Evolutionary conservation across 2,888 invertebrate species (phyloP).

Genomic region (Leptogaster cylindrica): DNA sequence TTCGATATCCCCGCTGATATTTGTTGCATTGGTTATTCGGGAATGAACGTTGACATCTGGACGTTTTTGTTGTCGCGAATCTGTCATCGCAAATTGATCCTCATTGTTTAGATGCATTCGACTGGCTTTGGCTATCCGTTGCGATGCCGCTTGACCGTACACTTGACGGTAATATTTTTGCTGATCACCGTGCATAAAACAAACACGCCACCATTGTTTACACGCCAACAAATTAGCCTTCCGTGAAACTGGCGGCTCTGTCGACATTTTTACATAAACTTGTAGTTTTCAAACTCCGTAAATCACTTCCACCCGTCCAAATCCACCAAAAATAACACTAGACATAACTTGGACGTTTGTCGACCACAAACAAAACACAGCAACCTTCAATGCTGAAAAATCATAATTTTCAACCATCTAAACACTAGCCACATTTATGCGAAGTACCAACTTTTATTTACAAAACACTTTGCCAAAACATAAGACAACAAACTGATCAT

Average conservation of each 20-base stretch:
- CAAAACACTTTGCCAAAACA: constrained; percentile 27
- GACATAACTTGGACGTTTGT: background rate
- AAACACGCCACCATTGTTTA: constrained; percentile 86
- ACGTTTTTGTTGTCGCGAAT: background rate
- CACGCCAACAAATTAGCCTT: constrained; percentile 62
- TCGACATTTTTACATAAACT: constrained; percentile 40
- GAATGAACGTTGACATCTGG: background rate
- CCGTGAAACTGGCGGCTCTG: constrained; percentile 25
- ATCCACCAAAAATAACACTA: background rate
- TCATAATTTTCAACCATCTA: background rate
- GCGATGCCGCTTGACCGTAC: constrained; percentile 64
- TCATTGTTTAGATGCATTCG: background rate
- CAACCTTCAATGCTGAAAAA: background rate
- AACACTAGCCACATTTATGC: background rate
- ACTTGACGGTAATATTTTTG: constrained; percentile 79
- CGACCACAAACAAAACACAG: background rate
- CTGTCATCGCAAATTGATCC: background rate
- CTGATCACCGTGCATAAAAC: constrained; percentile 82
- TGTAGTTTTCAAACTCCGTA: background rate
- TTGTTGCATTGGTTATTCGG: background rate
- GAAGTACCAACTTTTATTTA: background rate
- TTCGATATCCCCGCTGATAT: background rate
- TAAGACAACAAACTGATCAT: constrained; percentile 9
- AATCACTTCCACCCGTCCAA: constrained; percentile 1
- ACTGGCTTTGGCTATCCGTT: constrained; percentile 56